Percentiles rank a stretch among this genome's conserved stretches.
Evolutionary conservation across 2,797 vertebrate genomes (phyloP).

Genomic region (Pelodytes ibericus): DNA sequence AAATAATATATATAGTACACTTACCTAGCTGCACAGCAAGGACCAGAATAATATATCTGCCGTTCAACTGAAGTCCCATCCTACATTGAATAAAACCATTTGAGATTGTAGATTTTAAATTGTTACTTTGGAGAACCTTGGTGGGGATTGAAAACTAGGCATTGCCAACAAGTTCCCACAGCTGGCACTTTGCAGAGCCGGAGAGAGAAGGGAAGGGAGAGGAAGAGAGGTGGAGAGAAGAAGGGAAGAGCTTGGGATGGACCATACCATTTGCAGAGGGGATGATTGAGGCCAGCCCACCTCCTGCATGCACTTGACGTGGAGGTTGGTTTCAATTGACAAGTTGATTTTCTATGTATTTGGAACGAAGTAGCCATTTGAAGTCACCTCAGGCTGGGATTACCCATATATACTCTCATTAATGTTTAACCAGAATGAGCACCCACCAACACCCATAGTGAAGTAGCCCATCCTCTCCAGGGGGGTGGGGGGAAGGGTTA

Average conservation of each 20-base stretch:
- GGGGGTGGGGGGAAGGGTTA: background rate
- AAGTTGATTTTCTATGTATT: constrained; percentile 67
- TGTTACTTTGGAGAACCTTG: constrained; percentile 81
- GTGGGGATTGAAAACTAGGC: constrained; percentile 77
- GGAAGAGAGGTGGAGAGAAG: constrained; percentile 64
- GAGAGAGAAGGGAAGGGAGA: constrained; percentile 61
- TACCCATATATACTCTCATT: constrained; percentile 60
- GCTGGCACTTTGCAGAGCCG: constrained; percentile 75
- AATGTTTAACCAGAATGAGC: constrained; percentile 29
- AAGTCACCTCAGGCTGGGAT: constrained; percentile 67
- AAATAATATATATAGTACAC: constrained; percentile 59
- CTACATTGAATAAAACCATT: constrained; percentile 91
- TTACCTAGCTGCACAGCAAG: constrained; percentile 89
- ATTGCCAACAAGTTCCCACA: constrained; percentile 81
- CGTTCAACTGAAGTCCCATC: constrained; percentile 94
- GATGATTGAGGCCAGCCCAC: constrained; percentile 75
- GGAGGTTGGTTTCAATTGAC: constrained; percentile 75
- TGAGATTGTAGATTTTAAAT: constrained; percentile 82
- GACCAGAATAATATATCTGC: constrained; percentile 87
- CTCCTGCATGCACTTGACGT: constrained; percentile 74
- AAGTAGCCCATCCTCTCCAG: constrained; percentile 6
- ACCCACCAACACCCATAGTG: constrained; percentile 23
- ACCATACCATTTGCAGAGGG: constrained; percentile 83
- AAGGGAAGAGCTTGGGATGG: constrained; percentile 76
- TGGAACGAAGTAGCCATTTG: constrained; percentile 73